Evolutionary conservation across 1,140 invertebrate genomes (phyloP), one percentile per base, ranked within the genome.

Genomic region (Megalonaias nervosa): DNA sequence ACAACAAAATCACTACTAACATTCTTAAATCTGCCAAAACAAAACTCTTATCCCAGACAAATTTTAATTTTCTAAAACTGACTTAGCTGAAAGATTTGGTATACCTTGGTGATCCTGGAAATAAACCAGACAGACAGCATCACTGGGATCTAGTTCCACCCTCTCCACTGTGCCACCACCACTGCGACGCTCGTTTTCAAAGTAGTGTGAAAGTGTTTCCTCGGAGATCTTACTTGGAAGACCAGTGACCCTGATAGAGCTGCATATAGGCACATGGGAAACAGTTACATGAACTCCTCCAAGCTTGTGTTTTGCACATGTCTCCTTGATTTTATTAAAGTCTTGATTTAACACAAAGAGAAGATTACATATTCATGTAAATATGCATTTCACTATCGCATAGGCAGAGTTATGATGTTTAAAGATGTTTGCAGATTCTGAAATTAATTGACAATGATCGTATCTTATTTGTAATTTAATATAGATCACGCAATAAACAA

Each of bases 191-290:
- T 56, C 21, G 58, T 80, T 75, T 64, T 80, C 73, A 58, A 80
- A 80, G 60, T 80, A 75, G 21, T 69, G 62, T n/a, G 55, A 17
- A 6, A 80, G 23, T n/a, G 68, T 73, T 31, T 80, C 79, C n/a
- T 67, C 14, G 11, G 79, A 72, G 5, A 67, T 64, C 57, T 57
- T 60, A 19, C 67, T 58, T 21, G 64, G 16, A 26, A 80, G 14
- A 59, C 76, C 76, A 14, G 70, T 21, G 1, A 80, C 79, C 4
- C 69, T 57, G 59, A 80, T 61, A 69, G 74, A 75, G 23, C 61
- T 57, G 14, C 69, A 75, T 61, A 76, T 60, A 23, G 74, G 70
- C 9, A 80, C 74, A 16, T 19, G 60, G 12, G 14, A 21, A 19
- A 76, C 15, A n/a, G 64, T 75, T 48, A 76, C 60, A 57, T 71